Conservation (phyloP, 2,797 vertebrate genomes). For the Arnoldichthys spilopterus region DNA sequence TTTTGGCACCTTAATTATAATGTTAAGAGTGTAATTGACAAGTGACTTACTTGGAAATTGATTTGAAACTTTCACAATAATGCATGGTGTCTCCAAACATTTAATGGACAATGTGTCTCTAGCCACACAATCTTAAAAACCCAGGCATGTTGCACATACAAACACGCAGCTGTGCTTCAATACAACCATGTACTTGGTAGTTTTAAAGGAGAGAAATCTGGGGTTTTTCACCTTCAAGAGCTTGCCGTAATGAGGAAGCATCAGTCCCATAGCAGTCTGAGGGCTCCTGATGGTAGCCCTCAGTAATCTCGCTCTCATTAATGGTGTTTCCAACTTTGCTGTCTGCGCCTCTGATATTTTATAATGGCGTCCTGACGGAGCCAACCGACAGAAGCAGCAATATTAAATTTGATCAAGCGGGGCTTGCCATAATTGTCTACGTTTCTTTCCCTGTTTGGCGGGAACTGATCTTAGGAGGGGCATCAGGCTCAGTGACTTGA, state of each 20-base stretch:
- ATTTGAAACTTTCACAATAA: background rate
- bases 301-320: slow-evolving; percentile 80
- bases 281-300: slow-evolving; percentile 71
- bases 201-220: slow-evolving; percentile 58
- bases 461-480: background rate
- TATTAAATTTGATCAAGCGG: slow-evolving; percentile 64
- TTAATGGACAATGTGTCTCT: background rate
- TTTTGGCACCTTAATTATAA: too few relatives aligned
- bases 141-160: background rate
- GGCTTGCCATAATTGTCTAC: slow-evolving; percentile 62
- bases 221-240: slow-evolving; percentile 66
- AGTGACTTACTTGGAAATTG: too few relatives aligned
- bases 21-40: too few relatives aligned
- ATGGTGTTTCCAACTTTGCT: slow-evolving; percentile 76
- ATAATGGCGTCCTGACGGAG: slow-evolving; percentile 67
- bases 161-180: background rate
- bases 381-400: slow-evolving; percentile 67
- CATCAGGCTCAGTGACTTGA: background rate
- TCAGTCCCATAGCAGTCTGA: slow-evolving; percentile 71
- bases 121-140: background rate
- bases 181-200: background rate
- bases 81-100: background rate
- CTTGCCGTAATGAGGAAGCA: slow-evolving; percentile 73
- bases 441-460: background rate
- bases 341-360: slow-evolving; percentile 70